phyloP scores from a whole-genome alignment of 2,888 invertebrate genomes.

The Drosophila bunnanda region DNA sequence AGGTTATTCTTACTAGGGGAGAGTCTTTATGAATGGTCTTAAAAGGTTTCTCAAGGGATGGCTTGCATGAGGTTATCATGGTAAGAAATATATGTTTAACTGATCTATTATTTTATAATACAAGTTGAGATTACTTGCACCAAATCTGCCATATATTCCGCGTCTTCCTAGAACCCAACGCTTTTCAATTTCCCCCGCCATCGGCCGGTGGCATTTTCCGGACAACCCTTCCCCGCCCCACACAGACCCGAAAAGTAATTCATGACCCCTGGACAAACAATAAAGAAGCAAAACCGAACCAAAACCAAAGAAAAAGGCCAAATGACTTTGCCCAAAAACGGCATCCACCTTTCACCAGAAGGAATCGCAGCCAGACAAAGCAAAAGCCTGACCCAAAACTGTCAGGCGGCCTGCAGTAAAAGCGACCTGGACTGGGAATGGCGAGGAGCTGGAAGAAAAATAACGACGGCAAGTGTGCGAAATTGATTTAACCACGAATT shows the following conservation, averaged over 20 bases:
- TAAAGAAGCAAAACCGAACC: conserved; percentile 34
- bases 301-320: conserved; percentile 38
- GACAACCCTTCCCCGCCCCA: conserved; percentile 6
- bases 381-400: conserved; percentile 65
- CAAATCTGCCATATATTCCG: no score
- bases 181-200: conserved; percentile 8
- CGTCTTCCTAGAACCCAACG: background rate
- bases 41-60: background rate
- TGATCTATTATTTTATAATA: no score
- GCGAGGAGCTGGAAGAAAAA: conserved; percentile 1
- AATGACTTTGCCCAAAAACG: conserved; percentile 49
- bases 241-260: conserved; percentile 40
- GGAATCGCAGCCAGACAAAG: conserved; percentile 28
- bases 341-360: conserved; percentile 49
- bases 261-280: conserved; percentile 48
- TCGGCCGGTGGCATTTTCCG: background rate
- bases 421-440: conserved; percentile 4
- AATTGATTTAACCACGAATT: conserved; percentile 78
- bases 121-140: background rate
- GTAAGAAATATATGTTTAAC: no score
- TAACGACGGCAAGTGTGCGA: conserved; percentile 54
- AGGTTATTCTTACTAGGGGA: background rate
- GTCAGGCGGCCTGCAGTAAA: conserved; percentile 53
- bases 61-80: background rate
- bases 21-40: background rate